These are phyloP conservation scores for Perizoma affinitatum DNA, from an alignment of 2,888 invertebrate species.

Conservation along the genomic window DNA sequence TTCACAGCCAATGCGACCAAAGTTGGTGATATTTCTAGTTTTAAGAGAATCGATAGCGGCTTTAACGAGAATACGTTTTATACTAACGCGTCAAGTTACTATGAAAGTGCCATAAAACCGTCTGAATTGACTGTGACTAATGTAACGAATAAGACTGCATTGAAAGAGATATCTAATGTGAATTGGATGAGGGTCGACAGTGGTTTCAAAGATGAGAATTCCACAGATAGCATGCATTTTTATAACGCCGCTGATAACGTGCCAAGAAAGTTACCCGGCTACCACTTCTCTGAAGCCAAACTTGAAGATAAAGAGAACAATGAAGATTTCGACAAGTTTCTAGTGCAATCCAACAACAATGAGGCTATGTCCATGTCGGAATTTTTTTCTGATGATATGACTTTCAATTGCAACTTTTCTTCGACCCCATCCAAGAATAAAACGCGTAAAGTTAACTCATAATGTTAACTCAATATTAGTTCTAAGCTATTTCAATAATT, in stretches of 20 bases:
- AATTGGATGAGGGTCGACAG: conserved; percentile 79
- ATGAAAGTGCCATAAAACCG: conserved; percentile 80
- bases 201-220: conserved; percentile 77
- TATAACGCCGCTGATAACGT: conserved; percentile 55
- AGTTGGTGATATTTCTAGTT: conserved; percentile 60
- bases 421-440: conserved; percentile 80
- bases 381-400: conserved; percentile 72
- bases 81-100: conserved; percentile 74
- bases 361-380: conserved; percentile 78
- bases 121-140: conserved; percentile 75
- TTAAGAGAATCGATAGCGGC: conserved; percentile 75
- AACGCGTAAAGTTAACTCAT: conserved; percentile 61
- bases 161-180: conserved; percentile 75
- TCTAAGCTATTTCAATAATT: conserved; percentile 40
- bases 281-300: conserved; percentile 60
- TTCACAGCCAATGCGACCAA: conserved; percentile 53
- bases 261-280: conserved; percentile 51
- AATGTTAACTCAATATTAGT: conserved; percentile 31
- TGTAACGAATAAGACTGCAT: conserved; percentile 58
- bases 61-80: conserved; percentile 76
- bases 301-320: conserved; percentile 68
- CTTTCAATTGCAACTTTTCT: conserved; percentile 76
- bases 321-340: conserved; percentile 61
- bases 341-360: conserved; percentile 59
- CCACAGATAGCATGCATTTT: conserved; percentile 69